Evolutionary conservation across 1,140 invertebrate genomes (phyloP), one percentile per base, ranked within the genome.

Genomic region (Oedothorax gibbosus): DNA sequence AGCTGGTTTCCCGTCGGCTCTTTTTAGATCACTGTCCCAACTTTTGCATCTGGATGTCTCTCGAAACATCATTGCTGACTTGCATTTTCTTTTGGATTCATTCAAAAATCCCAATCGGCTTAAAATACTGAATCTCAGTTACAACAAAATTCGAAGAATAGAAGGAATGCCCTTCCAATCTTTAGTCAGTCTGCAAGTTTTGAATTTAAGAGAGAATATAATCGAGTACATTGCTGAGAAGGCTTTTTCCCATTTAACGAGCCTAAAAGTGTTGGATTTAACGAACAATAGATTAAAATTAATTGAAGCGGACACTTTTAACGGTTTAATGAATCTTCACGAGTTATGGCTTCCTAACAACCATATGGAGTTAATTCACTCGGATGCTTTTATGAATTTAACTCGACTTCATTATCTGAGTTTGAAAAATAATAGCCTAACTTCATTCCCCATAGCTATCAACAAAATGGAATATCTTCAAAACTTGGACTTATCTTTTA

Each of bases 101-200:
- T 97, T 98, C 88, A 93, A 94, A n/a, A 96, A 96, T 8, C 92
- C 97, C 11, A 96, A 96, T 87, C 93, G 96, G 49, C 91, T 98
- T 80, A 95, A 97, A 0, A 90, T 96, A 9, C 90, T 98, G 20
- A 95, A 97, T 90, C 90, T 98, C 53, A 95, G 95, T 0, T 93
- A 95, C 88, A 98, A 98, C 89, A 92, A 93, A 87, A 92, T 98
- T 77, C 93, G 93, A 12, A 94, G 93, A 88, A 90, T 98, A n/a
- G 94, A 96, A 86, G 93, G 95, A 2, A 93, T 94, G 75, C 96
- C 95, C 85, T 96, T 97, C 88, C 93, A 87, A 21, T 87, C 87
- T 60, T 73, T 87, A 15, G 57, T 87, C 9, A 87, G 68, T 49
- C 51, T 89, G 54, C 86, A 89, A 69, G 80, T 76, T 53, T 75